Percentiles rank a stretch among this genome's conserved stretches.
Evolutionary conservation across 2,113 vertebrate genomes (phyloP).

Genomic region (Alosa alosa): DNA sequence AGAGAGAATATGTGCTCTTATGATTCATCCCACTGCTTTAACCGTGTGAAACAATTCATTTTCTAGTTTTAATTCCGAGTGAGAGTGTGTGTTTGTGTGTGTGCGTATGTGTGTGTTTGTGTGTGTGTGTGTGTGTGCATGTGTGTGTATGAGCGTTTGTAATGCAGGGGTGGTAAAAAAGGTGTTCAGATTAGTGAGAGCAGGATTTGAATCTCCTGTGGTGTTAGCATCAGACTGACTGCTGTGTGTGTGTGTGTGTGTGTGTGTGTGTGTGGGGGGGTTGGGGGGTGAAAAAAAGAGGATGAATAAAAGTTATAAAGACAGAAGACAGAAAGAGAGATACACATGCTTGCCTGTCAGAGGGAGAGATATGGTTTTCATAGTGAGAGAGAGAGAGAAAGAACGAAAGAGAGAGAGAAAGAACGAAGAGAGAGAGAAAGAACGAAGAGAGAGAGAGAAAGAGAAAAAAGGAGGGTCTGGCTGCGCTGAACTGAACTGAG

Average conservation of each 20-base stretch:
- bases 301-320: not conserved
- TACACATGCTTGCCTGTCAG: not conserved
- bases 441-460: not conserved
- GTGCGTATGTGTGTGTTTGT: not conserved
- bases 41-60: not conserved
- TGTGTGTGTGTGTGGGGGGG: not conserved
- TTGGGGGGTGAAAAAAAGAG: not conserved
- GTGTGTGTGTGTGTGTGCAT: not conserved
- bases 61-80: not conserved
- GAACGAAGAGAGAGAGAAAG: not conserved
- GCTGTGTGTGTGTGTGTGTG: not conserved
- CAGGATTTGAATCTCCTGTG: not conserved
- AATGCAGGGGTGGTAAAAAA: not conserved
- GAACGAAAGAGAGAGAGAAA: not conserved
- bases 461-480: not conserved
- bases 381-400: not conserved
- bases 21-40: not conserved
- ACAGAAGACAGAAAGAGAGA: not conserved
- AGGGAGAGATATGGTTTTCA: not conserved
- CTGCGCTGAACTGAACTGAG: no score
- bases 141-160: not conserved
- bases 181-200: not conserved
- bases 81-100: not conserved
- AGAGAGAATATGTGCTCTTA: not conserved
- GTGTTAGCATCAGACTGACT: not conserved